Evolutionary conservation across 2,888 invertebrate genomes (phyloP).

Genomic region (Nemoura dubitans): DNA sequence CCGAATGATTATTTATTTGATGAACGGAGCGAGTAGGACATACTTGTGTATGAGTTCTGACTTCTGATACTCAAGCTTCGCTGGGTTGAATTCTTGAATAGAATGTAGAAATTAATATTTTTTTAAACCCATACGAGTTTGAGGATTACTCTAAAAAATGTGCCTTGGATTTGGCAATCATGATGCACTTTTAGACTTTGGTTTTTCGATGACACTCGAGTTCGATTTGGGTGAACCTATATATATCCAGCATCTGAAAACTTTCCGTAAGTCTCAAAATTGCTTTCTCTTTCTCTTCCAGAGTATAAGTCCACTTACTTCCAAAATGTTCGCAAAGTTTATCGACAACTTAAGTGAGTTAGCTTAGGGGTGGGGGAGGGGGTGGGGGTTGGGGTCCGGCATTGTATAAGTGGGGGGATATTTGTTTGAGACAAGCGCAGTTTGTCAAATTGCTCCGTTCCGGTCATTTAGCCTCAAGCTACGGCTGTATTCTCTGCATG

Average conservation of each 20-base stretch:
- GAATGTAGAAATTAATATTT: background rate
- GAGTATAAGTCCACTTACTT: background rate
- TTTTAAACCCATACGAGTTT: background rate
- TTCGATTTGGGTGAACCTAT: background rate
- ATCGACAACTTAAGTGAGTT: background rate
- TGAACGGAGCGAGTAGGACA: too few species aligned
- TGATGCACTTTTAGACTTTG: background rate
- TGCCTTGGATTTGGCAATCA: background rate
- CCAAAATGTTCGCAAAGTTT: background rate
- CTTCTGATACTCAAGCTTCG: too few species aligned
- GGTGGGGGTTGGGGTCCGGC: background rate
- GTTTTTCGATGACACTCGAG: background rate
- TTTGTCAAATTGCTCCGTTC: constrained; percentile 9
- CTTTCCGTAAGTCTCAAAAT: background rate
- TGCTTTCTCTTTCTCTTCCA: background rate
- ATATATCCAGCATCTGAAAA: background rate
- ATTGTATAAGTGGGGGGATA: background rate
- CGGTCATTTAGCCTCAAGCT: background rate
- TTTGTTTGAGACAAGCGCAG: constrained; percentile 7
- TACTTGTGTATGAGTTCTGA: too few species aligned
- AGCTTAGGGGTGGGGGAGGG: background rate
- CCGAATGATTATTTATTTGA: background rate
- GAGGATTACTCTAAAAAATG: background rate
- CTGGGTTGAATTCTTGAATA: background rate
- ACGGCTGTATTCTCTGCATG: too few species aligned